These are phyloP conservation scores for Hyles lineata DNA, from an alignment of 2,888 invertebrate genomes.

Conservation along the genomic window DNA sequence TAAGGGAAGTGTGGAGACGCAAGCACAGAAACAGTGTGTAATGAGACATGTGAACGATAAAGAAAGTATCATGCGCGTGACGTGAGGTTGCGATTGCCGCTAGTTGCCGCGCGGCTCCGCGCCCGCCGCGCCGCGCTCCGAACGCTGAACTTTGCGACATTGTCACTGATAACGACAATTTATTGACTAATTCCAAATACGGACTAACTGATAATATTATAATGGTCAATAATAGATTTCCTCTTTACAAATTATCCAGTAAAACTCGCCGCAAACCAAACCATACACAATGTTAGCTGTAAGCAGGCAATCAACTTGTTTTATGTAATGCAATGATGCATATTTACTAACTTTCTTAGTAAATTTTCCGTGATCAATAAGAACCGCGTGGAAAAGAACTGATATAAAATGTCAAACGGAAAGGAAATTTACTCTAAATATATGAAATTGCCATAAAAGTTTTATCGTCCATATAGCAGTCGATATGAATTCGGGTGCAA, in stretches of 20 bases:
- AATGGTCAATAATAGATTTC: slow-evolving; percentile 21
- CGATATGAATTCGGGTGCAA: slow-evolving; percentile 1
- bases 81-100: slow-evolving; percentile 65
- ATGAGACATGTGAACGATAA: slow-evolving; percentile 59
- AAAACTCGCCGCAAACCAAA: slow-evolving; percentile 30
- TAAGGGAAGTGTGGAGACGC: neutral
- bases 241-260: slow-evolving; percentile 25
- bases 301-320: neutral
- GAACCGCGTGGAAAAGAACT: slow-evolving; percentile 15
- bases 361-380: neutral
- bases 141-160: slow-evolving; percentile 74
- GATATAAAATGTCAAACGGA: neutral
- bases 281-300: neutral
- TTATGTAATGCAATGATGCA: neutral
- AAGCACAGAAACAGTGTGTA: slow-evolving; percentile 55
- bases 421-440: neutral
- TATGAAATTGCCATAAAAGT: slow-evolving; percentile 3
- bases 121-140: slow-evolving; percentile 47
- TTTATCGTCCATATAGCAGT: neutral
- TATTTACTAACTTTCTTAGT: neutral
- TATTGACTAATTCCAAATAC: slow-evolving; percentile 63
- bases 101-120: slow-evolving; percentile 37
- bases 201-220: slow-evolving; percentile 40
- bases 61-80: slow-evolving; percentile 69
- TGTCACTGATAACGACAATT: slow-evolving; percentile 70